A percentile compares a stretch with the other conserved stretches of the same genome.
These are phyloP conservation scores for Arremon brunneinucha DNA, from an alignment of 2,797 vertebrate genomes.

Conservation along the genomic window DNA sequence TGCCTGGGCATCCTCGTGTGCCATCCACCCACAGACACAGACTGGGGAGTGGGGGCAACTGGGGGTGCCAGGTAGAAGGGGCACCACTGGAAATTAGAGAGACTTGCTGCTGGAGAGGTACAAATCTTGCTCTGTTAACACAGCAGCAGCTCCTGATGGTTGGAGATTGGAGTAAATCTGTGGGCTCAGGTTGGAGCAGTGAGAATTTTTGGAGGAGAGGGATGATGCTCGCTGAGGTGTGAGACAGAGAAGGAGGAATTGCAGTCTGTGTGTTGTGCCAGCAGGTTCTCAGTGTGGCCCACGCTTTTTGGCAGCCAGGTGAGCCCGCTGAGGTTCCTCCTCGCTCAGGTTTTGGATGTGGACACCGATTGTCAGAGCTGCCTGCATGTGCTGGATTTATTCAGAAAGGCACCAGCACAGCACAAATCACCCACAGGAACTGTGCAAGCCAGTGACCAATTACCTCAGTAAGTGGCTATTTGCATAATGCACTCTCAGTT, in stretches of 20 bases:
- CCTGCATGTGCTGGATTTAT: background rate
- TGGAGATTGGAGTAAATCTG: fast-evolving
- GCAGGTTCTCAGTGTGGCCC: background rate
- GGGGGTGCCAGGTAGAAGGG: background rate
- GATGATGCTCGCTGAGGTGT: background rate
- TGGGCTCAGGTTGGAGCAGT: background rate
- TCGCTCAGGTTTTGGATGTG: background rate
- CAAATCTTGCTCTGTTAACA: background rate
- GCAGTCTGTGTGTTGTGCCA: background rate
- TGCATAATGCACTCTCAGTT: conserved; percentile 3
- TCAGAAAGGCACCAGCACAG: background rate
- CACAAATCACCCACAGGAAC: background rate
- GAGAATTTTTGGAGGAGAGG: background rate
- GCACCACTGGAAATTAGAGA: background rate
- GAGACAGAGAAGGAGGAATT: background rate
- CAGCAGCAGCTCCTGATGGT: background rate
- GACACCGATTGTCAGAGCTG: background rate
- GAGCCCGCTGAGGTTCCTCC: background rate
- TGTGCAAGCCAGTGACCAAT: conserved; percentile 9
- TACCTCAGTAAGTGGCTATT: background rate
- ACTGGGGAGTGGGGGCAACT: background rate
- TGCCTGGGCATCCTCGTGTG: background rate
- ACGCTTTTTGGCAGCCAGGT: background rate
- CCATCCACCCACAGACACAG: fast-evolving
- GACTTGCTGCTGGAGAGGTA: fast-evolving